Evolutionary conservation across 2,797 vertebrate genomes (phyloP), one percentile per base, ranked within the genome.

Genomic region (Platyrinchus mystaceus): DNA sequence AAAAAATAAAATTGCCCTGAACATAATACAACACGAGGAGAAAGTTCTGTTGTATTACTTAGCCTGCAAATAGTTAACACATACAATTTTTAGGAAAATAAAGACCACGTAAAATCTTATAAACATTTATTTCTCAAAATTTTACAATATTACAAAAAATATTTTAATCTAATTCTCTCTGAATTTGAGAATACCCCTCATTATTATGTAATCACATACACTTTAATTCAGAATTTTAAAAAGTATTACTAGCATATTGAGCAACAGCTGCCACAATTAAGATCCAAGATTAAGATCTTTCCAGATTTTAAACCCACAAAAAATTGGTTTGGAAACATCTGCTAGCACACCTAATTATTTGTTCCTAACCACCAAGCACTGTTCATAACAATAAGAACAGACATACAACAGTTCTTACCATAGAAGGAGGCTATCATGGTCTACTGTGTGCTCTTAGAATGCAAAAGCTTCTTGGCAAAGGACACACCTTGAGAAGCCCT

Each of bases 401-500:
- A 76, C 24, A 46, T 18, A 28, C 20, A 90, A 41, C 12, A 70
- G 59, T 50, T 90, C 94, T 96, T 96, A 92, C 96, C 91, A 74
- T 7, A 76, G 68, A 47, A 94, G 76, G 28, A 79, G 32, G 17
- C 53, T 85, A 9, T 64, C 64, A 21, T 19, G 23, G 41, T 88
- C 84, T 91, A 37, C 37, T 71, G 63, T 6, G 20, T 39, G 58
- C 62, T 81, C 63, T 63, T 82, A 56, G 67, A 94, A 87, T 44
- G 81, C 79, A 93, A 83, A 75, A 85, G 41, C 55, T 74, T 69
- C 90, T 81, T 76, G 63, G 73, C 80, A 75, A 79, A 91, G 86
- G 90, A 89, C 91, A 95, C 89, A 96, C 91, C 94, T 93, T 95
- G 83, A 82, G 87, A 81, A 77, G 47, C 30, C 55, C 79, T 3